Conservation (phyloP, 2,797 vertebrate species). For the Sardinella longiceps region DNA sequence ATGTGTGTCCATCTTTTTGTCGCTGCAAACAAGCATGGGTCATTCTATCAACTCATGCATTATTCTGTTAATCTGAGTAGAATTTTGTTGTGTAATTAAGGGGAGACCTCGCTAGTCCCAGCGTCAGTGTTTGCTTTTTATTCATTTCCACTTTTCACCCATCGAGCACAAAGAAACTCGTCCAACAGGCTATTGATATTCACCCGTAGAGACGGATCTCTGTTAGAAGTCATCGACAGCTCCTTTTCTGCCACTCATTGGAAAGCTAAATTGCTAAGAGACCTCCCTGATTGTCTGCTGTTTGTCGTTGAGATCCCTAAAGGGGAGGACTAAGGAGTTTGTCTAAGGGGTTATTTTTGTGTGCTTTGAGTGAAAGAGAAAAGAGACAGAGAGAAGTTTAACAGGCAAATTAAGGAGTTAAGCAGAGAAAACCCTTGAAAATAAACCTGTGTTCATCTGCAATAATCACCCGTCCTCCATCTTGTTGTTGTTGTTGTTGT, state of each 20-base stretch:
- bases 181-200: slow-evolving; percentile 10
- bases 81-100: slow-evolving; percentile 10
- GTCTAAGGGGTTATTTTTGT: neutral
- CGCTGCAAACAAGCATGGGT: neutral
- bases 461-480: no score
- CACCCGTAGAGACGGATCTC: neutral
- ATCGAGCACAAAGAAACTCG: neutral
- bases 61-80: slow-evolving; percentile 19
- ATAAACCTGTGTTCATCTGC: no score
- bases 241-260: neutral
- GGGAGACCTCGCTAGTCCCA: neutral
- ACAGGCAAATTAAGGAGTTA: no score
- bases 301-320: neutral
- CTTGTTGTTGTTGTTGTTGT: neutral
- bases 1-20: neutral
- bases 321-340: neutral
- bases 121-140: neutral
- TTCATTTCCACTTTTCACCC: neutral
- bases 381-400: neutral
- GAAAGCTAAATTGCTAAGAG: neutral
- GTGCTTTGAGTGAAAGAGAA: neutral
- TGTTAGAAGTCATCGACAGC: neutral
- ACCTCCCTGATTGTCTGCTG: neutral
- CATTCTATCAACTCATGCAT: slow-evolving; percentile 18
- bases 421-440: no score